Evolutionary conservation across 2,888 invertebrate genomes (phyloP).

Genomic region (Dolichopus griseipennis): DNA sequence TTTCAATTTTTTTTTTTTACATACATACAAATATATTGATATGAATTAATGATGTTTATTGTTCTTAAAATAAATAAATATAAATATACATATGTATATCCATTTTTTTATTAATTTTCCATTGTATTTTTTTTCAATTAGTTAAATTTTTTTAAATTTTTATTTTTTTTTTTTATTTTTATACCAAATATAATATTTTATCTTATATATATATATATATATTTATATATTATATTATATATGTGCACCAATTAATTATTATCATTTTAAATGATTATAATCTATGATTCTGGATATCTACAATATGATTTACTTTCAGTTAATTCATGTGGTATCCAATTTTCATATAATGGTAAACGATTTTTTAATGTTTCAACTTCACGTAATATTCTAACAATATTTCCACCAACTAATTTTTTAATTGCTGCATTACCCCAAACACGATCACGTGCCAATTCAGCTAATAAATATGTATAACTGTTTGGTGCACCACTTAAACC

Average conservation of each 20-base stretch:
- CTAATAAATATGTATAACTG: conserved; percentile 52
- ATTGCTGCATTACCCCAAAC: conserved; percentile 52
- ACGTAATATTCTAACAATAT: conserved; percentile 49
- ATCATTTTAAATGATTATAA: not conserved
- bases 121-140: no score
- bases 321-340: conserved; percentile 48
- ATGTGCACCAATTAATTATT: no score
- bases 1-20: no score
- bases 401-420: conserved; percentile 52
- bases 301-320: conserved; percentile 50
- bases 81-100: no score
- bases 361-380: conserved; percentile 45
- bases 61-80: no score
- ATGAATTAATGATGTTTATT: no score
- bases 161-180: not conserved
- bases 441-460: conserved; percentile 52
- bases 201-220: not conserved
- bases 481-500: conserved; percentile 50
- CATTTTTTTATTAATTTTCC: not conserved
- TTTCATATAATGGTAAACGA: conserved; percentile 46
- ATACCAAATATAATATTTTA: not conserved
- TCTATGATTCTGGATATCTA: conserved; percentile 45
- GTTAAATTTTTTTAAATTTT: no score
- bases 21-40: no score
- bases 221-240: not conserved